phyloP scores from a whole-genome alignment of 2,113 vertebrate genomes.

The Cryptotis parvus region DNA sequence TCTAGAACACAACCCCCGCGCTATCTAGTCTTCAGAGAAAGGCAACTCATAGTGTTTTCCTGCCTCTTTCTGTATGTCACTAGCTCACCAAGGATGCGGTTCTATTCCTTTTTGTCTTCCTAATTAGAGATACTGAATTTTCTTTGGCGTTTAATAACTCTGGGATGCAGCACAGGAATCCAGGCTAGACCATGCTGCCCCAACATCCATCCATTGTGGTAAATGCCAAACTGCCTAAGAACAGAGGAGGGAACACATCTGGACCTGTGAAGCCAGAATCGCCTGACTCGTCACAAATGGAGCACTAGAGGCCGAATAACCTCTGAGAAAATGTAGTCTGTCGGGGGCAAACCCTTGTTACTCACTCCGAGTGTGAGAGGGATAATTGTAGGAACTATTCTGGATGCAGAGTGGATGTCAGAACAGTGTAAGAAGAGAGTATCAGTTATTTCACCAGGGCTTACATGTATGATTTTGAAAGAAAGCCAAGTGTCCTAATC shows the following conservation, averaged over 20 bases:
- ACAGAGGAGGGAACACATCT: not conserved
- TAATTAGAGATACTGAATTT: not conserved
- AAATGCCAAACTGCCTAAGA: not conserved
- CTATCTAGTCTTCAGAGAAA: not conserved
- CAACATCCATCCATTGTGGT: too few species aligned
- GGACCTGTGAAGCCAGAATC: not conserved
- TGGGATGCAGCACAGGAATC: conserved; percentile 20
- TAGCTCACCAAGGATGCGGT: not conserved
- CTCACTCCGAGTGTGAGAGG: too few species aligned
- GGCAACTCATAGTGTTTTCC: not conserved
- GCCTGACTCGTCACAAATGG: not conserved
- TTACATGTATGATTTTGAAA: too few species aligned
- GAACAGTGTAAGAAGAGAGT: too few species aligned
- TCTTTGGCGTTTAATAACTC: conserved; percentile 28
- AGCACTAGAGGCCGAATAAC: too few species aligned
- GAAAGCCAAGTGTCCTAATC: too few species aligned
- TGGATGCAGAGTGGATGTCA: too few species aligned
- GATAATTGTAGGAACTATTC: too few species aligned
- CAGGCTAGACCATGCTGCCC: not conserved
- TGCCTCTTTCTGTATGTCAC: not conserved
- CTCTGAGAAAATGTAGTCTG: too few species aligned
- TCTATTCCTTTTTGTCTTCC: not conserved
- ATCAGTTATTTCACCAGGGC: too few species aligned
- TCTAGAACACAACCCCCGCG: not conserved
- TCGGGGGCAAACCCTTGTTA: too few species aligned